phyloP scores from a whole-genome alignment of 1,140 invertebrate species.

The Drusus annulatus region DNA sequence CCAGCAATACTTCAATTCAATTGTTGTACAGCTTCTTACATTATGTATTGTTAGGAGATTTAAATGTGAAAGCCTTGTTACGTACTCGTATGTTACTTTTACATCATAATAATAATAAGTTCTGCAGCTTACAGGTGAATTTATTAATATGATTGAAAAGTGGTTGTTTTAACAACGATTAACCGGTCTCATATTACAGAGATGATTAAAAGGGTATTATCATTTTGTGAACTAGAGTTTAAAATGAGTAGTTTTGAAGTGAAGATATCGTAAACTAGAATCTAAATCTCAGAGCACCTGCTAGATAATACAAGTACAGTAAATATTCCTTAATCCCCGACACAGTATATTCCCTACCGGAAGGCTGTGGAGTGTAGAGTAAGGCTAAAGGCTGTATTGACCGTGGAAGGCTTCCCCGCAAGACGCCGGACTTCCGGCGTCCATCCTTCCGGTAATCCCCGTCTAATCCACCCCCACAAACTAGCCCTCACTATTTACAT shows the following conservation, averaged over 20 bases:
- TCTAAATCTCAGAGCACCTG: constrained; percentile 17
- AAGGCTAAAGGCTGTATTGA: constrained; percentile 23
- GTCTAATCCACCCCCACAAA: constrained; percentile 41
- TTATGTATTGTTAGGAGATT: too few species aligned
- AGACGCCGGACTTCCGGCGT: constrained; percentile 40
- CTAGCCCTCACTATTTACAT: constrained; percentile 44
- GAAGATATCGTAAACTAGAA: background rate
- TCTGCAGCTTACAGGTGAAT: too few species aligned
- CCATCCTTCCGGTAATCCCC: constrained; percentile 30
- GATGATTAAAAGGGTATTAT: too few species aligned
- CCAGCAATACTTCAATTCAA: too few species aligned
- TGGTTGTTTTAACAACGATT: too few species aligned
- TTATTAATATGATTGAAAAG: too few species aligned
- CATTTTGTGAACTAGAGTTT: too few species aligned
- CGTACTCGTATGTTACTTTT: too few species aligned
- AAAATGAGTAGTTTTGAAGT: background rate
- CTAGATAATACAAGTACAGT: background rate
- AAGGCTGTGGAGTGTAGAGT: background rate
- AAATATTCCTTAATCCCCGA: constrained; percentile 37
- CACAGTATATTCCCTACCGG: constrained; percentile 31
- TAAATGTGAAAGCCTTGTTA: too few species aligned
- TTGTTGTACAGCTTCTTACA: too few species aligned
- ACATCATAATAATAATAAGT: too few species aligned
- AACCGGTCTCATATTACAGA: too few species aligned
- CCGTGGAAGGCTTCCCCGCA: constrained; percentile 42